Conservation (phyloP, 2,113 vertebrate species). For the Mirza zaza region DNA sequence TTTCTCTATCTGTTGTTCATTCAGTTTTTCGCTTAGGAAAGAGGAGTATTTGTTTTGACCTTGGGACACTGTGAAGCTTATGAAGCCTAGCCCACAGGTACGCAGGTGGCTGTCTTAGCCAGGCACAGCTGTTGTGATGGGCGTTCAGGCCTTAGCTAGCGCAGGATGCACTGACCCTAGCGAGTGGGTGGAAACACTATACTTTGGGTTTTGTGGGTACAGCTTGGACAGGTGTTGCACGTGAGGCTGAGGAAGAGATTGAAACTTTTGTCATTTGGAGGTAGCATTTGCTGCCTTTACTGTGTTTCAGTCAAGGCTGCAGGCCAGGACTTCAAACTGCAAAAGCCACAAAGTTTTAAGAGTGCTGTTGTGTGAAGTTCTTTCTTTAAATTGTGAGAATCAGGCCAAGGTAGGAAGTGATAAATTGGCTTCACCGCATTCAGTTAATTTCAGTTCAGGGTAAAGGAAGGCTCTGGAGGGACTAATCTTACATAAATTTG, state of each 20-base stretch:
- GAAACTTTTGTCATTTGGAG: not conserved
- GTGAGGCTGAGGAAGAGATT: not conserved
- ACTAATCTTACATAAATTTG: not conserved
- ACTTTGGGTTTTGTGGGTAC: not conserved
- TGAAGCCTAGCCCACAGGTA: not conserved
- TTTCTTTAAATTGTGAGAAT: conserved; percentile 46
- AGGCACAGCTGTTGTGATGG: not conserved
- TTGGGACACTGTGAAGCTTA: not conserved
- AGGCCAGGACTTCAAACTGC: not conserved
- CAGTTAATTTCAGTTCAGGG: not conserved
- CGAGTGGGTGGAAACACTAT: not conserved
- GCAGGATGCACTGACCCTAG: not conserved
- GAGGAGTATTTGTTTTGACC: not conserved
- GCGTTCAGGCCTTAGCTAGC: not conserved
- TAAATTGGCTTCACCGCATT: not conserved
- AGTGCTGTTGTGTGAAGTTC: not conserved
- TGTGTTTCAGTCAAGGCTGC: not conserved
- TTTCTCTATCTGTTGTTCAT: not conserved
- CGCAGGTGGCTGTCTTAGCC: not conserved
- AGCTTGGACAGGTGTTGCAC: not conserved
- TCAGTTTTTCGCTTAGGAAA: not conserved
- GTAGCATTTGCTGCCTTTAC: not conserved
- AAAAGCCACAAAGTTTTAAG: not conserved
- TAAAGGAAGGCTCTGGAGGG: not conserved
- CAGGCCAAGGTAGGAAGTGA: conserved; percentile 40